These are phyloP conservation scores for Nestor notabilis DNA, from an alignment of 2,113 vertebrate genomes.

Conservation along the genomic window DNA sequence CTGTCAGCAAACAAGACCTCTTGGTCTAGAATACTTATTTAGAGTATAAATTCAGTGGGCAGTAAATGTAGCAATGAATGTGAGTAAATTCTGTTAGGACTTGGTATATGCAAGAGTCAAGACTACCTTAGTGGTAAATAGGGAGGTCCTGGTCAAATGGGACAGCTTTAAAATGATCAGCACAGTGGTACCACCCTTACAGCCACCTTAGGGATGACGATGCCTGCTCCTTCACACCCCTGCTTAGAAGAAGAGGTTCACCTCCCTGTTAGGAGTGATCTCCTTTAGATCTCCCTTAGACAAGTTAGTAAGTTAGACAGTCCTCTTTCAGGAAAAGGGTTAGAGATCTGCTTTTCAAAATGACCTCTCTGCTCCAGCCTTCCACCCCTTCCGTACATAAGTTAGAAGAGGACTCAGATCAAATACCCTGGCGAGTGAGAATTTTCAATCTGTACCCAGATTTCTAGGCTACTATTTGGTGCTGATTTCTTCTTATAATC, in stretches of 20 bases:
- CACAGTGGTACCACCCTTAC: neutral
- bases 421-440: neutral
- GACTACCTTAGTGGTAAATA: neutral
- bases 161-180: neutral
- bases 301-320: neutral
- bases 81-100: neutral
- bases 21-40: constrained; percentile 47
- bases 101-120: neutral
- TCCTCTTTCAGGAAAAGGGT: neutral
- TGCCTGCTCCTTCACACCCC: neutral
- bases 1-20: constrained; percentile 59
- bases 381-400: neutral
- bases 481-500: constrained; percentile 9
- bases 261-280: neutral
- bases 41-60: constrained; percentile 57
- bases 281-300: neutral
- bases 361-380: neutral
- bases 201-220: neutral
- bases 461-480: neutral
- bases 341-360: neutral
- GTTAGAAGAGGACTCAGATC: neutral
- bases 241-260: neutral
- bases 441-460: neutral
- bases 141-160: neutral
- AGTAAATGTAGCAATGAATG: constrained; percentile 53